Percentiles rank a stretch among this genome's conserved stretches.
phyloP scores from a whole-genome alignment of 1,140 invertebrate genomes.

The Musca domestica region DNA sequence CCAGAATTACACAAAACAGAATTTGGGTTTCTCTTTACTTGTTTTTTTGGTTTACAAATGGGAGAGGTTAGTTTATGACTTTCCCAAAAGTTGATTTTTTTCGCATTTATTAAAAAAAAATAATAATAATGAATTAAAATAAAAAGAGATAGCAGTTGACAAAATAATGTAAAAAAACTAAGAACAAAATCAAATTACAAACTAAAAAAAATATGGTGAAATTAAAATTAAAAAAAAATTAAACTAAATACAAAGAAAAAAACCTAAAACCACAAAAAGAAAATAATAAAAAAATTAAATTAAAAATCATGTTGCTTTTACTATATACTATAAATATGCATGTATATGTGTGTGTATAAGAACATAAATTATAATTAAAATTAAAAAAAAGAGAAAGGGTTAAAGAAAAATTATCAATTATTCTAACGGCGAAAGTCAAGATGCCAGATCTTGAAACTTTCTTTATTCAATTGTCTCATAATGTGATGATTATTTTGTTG shows the following conservation, averaged over 20 bases:
- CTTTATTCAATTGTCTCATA: background rate
- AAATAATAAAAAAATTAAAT: background rate
- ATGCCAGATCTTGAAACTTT: background rate
- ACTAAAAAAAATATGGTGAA: slow-evolving; percentile 18
- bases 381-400: background rate
- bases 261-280: slow-evolving; percentile 17
- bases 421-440: no score
- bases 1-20: no score
- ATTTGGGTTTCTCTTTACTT: background rate
- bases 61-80: no score
- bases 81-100: slow-evolving; percentile 1
- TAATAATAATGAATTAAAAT: slow-evolving; percentile 9
- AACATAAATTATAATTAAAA: background rate
- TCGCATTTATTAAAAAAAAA: background rate
- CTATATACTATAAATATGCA: no score
- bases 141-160: background rate
- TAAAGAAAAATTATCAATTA: background rate
- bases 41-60: background rate
- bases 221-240: slow-evolving; percentile 2
- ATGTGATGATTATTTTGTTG: background rate
- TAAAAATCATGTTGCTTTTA: background rate
- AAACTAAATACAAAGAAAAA: slow-evolving; percentile 14
- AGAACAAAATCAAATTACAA: slow-evolving; percentile 14
- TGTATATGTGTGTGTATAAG: no score
- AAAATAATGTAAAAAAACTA: slow-evolving; percentile 6